Percentiles rank a stretch among this genome's conserved stretches.
Evolutionary conservation across 2,797 vertebrate genomes (phyloP).

Genomic region (Sciurus vulgaris): DNA sequence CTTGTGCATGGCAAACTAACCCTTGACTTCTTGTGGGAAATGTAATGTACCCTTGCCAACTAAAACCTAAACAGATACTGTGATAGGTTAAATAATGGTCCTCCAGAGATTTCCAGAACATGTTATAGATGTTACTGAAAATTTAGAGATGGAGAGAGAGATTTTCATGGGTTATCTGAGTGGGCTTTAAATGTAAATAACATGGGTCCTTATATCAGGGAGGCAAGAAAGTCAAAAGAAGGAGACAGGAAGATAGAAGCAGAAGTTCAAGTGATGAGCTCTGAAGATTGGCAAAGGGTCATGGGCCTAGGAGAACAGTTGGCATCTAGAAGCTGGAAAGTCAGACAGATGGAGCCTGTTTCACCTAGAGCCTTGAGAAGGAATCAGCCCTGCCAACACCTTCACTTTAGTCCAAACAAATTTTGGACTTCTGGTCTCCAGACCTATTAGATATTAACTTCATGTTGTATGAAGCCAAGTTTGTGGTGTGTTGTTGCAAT

Average conservation of each 20-base stretch:
- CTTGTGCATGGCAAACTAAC: not conserved
- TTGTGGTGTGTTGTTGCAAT: not conserved
- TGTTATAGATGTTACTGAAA: not conserved
- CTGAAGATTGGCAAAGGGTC: not conserved
- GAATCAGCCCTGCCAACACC: not conserved
- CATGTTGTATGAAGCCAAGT: not conserved
- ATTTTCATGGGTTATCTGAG: not conserved
- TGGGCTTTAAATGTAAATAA: not conserved
- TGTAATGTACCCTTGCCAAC: not conserved
- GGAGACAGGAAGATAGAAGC: not conserved
- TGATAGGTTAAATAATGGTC: not conserved
- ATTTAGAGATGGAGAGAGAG: not conserved
- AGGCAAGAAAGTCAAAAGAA: not conserved
- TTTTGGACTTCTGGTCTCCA: not conserved
- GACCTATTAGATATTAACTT: not conserved
- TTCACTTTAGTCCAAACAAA: not conserved
- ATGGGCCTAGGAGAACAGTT: not conserved
- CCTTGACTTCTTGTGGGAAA: too few species aligned
- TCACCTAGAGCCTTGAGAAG: not conserved
- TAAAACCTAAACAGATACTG: not conserved
- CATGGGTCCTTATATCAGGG: not conserved
- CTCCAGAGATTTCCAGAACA: not conserved
- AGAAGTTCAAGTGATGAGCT: not conserved
- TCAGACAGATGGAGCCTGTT: not conserved
- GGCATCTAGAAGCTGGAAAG: not conserved